Evolutionary conservation across 1,140 invertebrate genomes (phyloP).

Genomic region (Nephotettix cincticeps): DNA sequence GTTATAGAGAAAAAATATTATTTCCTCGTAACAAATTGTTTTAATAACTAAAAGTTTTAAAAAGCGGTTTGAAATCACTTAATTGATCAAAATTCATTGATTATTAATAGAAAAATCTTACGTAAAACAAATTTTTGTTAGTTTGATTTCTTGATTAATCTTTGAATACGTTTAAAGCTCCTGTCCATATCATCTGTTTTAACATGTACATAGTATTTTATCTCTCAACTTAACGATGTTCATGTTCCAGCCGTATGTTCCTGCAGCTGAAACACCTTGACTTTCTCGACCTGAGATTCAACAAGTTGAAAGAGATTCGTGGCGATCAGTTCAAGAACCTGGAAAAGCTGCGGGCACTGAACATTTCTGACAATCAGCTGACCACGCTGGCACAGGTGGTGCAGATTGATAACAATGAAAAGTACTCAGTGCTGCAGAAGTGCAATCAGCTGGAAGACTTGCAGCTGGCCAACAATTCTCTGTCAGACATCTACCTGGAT

Average conservation of each 20-base stretch:
- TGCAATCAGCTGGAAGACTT: conserved; percentile 54
- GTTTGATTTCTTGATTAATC: too few species aligned
- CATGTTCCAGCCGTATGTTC: conserved; percentile 46
- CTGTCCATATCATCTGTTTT: too few species aligned
- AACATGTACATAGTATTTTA: too few species aligned
- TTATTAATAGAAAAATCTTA: too few species aligned
- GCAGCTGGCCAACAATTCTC: conserved; percentile 60
- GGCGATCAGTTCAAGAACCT: conserved; percentile 46
- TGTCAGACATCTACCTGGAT: conserved; percentile 57
- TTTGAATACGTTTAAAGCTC: too few species aligned
- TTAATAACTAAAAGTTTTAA: too few species aligned
- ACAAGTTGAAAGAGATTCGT: conserved; percentile 47
- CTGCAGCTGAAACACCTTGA: conserved; percentile 39
- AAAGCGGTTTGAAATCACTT: too few species aligned
- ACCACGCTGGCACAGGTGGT: conserved; percentile 29
- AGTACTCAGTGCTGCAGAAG: conserved; percentile 53
- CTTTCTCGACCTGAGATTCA: conserved; percentile 49
- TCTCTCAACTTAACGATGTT: conserved; percentile 18
- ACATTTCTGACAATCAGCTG: conserved; percentile 56
- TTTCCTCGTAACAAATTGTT: too few species aligned
- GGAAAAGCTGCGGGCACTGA: conserved; percentile 47
- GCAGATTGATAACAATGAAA: conserved; percentile 16
- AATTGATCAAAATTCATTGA: too few species aligned
- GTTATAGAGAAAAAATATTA: too few species aligned
- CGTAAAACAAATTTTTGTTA: too few species aligned